These are phyloP conservation scores for Gnathonemus longibarbis DNA, from an alignment of 2,113 vertebrate species.

Conservation along the genomic window DNA sequence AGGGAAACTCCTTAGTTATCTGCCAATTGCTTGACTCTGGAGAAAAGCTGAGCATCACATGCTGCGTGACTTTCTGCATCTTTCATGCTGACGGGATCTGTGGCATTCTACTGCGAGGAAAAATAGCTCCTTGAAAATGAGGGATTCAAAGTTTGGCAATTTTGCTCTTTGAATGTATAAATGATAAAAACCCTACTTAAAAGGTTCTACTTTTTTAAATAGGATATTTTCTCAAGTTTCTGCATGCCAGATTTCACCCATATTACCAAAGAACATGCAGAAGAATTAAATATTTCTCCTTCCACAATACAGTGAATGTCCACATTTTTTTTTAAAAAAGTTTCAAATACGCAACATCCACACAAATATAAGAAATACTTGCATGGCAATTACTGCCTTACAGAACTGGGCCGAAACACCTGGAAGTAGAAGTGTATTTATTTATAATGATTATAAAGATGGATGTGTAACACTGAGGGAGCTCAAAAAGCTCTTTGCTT, in stretches of 20 bases:
- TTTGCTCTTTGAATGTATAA: neutral
- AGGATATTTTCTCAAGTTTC: neutral
- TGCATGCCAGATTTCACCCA: neutral
- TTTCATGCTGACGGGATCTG: neutral
- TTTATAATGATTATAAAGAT: neutral
- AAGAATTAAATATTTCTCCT: neutral
- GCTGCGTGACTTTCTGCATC: neutral
- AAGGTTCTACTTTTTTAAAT: too few relatives aligned
- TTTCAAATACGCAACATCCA: neutral
- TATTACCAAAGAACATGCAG: neutral
- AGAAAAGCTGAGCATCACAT: neutral
- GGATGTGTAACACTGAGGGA: neutral
- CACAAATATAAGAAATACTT: neutral
- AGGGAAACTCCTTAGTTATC: neutral
- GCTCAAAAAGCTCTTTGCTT: neutral
- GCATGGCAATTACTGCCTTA: neutral
- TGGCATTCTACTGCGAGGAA: neutral
- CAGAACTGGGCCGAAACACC: neutral
- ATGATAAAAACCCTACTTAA: too few relatives aligned
- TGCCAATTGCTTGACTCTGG: neutral
- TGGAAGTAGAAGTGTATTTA: neutral
- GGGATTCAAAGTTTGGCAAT: neutral
- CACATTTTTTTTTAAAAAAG: neutral
- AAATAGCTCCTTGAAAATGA: neutral
- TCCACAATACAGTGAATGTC: neutral